Conservation (phyloP, 2,888 invertebrate genomes). For the Tetropium fuscum region DNA sequence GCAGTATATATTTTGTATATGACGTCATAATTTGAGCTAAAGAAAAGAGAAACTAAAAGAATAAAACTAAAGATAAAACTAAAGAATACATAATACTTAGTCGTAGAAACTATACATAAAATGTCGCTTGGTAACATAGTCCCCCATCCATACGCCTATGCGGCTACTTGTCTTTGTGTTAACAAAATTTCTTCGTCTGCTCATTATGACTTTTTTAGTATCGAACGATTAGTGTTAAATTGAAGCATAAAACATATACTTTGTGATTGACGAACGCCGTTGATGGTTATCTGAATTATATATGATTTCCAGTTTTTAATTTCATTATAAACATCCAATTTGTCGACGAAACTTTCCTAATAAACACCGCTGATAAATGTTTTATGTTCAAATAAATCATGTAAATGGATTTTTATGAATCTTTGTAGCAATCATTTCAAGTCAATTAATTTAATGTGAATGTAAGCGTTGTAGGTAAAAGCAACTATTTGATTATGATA, state of each 20-base stretch:
- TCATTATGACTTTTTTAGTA: constrained; percentile 8
- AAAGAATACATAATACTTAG: too few species aligned
- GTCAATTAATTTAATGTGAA: constrained; percentile 15
- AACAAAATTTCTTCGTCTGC: not conserved
- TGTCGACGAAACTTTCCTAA: constrained; percentile 8
- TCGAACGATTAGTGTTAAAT: not conserved
- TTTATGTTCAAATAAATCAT: constrained; percentile 12
- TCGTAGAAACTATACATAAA: too few species aligned
- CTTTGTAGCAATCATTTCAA: constrained; percentile 6
- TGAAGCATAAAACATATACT: constrained; percentile 9
- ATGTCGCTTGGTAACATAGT: too few species aligned
- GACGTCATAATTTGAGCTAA: too few species aligned
- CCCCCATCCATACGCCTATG: too few species aligned
- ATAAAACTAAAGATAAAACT: too few species aligned
- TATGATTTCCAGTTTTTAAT: constrained; percentile 12
- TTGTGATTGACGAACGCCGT: constrained; percentile 8
- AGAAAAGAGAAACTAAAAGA: too few species aligned
- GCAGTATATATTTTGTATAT: too few species aligned
- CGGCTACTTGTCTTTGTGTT: not conserved
- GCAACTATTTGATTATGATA: too few species aligned
- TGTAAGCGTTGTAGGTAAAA: too few species aligned
- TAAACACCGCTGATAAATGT: constrained; percentile 7
- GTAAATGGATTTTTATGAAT: constrained; percentile 8
- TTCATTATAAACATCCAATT: constrained; percentile 15
- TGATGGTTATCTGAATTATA: constrained; percentile 6